Evolutionary conservation across 2,113 vertebrate genomes (phyloP).

Genomic region (Panthera uncia): DNA sequence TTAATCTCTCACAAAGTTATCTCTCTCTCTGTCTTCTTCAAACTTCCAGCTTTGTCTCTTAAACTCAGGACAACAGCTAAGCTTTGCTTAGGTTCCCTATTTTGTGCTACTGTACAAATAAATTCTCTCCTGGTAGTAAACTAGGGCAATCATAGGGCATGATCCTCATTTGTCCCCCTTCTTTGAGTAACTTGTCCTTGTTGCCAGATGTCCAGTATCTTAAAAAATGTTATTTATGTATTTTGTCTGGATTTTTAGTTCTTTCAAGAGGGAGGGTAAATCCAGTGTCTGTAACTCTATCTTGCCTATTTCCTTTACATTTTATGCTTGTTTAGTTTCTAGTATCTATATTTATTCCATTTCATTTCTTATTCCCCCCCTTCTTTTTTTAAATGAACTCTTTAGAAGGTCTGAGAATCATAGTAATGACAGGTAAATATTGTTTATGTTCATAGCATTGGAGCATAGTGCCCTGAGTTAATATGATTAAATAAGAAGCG

Average conservation of each 20-base stretch:
- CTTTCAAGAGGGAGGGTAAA: neutral
- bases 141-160: neutral
- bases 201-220: neutral
- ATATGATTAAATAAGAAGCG: neutral
- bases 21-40: neutral
- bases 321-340: neutral
- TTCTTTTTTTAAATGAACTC: neutral
- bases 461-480: neutral
- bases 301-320: neutral
- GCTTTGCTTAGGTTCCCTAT: accelerated
- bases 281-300: neutral
- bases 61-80: neutral
- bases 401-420: neutral
- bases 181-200: neutral
- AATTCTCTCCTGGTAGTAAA: neutral
- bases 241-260: neutral
- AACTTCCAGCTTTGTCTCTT: neutral
- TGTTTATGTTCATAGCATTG: neutral
- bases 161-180: neutral
- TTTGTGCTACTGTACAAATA: neutral
- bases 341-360: neutral
- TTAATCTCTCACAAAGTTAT: neutral
- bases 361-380: neutral
- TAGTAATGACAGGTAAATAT: neutral
- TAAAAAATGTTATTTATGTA: neutral